phyloP scores from a whole-genome alignment of 2,888 invertebrate genomes.

The Pandemis heparana region DNA sequence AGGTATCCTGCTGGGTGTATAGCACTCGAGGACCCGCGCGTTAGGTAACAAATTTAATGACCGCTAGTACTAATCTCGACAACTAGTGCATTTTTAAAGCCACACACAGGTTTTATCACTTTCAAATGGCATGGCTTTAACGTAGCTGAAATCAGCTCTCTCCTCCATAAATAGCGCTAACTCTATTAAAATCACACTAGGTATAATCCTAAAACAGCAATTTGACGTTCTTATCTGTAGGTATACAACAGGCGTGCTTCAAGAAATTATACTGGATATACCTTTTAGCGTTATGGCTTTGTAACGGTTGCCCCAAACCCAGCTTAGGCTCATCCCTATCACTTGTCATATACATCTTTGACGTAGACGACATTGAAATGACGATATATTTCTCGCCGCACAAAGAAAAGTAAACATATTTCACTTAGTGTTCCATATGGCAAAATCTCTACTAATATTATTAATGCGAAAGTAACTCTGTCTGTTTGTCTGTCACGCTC shows the following conservation, averaged over 20 bases:
- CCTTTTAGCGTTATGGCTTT: neutral
- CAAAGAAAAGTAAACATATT: neutral
- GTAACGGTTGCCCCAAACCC: neutral
- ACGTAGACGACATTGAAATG: neutral
- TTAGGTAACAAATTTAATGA: too few relatives aligned
- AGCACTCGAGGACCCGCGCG: too few relatives aligned
- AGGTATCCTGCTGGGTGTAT: neutral
- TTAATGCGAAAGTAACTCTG: too few relatives aligned
- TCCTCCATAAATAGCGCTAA: too few relatives aligned
- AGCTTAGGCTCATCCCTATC: neutral
- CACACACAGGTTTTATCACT: too few relatives aligned
- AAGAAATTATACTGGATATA: neutral
- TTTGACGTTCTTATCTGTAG: neutral
- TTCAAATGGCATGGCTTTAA: too few relatives aligned
- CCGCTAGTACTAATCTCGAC: too few relatives aligned
- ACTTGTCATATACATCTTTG: neutral
- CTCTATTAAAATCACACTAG: too few relatives aligned
- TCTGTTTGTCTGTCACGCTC: too few relatives aligned
- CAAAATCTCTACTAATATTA: too few relatives aligned
- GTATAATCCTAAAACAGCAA: neutral
- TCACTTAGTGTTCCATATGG: neutral
- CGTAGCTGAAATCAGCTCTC: too few relatives aligned
- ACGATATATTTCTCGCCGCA: neutral
- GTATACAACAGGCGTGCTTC: neutral
- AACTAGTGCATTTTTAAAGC: too few relatives aligned